These are phyloP conservation scores for Alviniconcha strummeri DNA, from an alignment of 2,888 invertebrate species.

Conservation along the genomic window DNA sequence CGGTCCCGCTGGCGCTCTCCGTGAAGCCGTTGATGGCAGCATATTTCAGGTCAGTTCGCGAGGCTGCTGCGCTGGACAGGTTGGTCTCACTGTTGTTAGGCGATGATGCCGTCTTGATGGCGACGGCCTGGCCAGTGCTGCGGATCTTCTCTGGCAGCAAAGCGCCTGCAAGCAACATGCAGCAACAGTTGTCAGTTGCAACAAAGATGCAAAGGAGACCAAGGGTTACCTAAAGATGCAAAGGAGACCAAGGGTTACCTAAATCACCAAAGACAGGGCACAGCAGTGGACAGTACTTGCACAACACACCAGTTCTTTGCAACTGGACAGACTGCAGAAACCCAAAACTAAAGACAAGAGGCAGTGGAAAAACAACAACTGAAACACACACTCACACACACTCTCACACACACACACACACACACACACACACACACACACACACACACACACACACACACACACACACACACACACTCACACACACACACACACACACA, in stretches of 20 bases:
- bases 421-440: background rate
- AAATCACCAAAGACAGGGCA: too few relatives aligned
- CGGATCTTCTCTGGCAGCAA: constrained; percentile 27
- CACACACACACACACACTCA: background rate
- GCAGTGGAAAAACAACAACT: too few relatives aligned
- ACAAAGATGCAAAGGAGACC: background rate
- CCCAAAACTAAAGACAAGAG: background rate
- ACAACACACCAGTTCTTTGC: too few relatives aligned
- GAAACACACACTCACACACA: too few relatives aligned
- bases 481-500: background rate
- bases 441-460: background rate
- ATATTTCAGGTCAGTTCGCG: constrained; percentile 39
- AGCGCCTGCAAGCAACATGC: background rate
- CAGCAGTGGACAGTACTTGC: too few relatives aligned
- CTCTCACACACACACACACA: too few relatives aligned
- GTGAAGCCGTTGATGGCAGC: constrained; percentile 40
- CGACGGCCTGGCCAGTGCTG: constrained; percentile 5
- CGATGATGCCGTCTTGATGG: constrained; percentile 13
- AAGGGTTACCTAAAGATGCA: too few relatives aligned
- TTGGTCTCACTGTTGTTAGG: constrained; percentile 29
- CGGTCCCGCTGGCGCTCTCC: constrained; percentile 42
- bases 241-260: background rate
- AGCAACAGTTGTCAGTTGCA: background rate
- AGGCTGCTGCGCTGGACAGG: constrained; percentile 5
- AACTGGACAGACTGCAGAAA: background rate